Evolutionary conservation across 2,888 invertebrate species (phyloP).

Genomic region (Sarcophaga variegata): DNA sequence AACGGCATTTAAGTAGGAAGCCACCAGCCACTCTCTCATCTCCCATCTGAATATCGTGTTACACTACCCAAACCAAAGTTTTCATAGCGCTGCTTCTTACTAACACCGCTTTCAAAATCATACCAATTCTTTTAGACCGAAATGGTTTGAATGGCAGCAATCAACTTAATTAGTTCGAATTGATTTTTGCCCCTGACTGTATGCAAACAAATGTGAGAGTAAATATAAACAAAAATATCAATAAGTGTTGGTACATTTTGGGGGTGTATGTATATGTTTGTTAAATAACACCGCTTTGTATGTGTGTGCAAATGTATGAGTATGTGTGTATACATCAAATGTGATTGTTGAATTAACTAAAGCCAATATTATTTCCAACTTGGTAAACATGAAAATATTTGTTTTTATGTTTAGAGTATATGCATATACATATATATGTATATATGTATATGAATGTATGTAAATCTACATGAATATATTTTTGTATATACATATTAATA

Average conservation of each 20-base stretch:
- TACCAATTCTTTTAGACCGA: too few relatives aligned
- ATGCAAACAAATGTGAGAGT: too few relatives aligned
- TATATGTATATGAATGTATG: neutral
- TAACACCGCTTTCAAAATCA: too few relatives aligned
- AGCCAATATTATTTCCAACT: conserved; percentile 58
- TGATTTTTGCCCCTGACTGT: too few relatives aligned
- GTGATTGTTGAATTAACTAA: conserved; percentile 45
- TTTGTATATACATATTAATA: neutral
- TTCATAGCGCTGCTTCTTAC: too few relatives aligned
- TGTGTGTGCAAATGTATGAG: neutral
- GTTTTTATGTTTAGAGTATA: conserved; percentile 7
- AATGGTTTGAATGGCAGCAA: too few relatives aligned
- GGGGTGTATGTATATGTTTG: neutral
- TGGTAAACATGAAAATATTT: conserved; percentile 58
- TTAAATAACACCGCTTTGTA: neutral
- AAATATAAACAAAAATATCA: neutral
- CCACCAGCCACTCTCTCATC: too few relatives aligned
- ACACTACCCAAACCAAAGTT: too few relatives aligned
- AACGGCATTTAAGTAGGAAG: too few relatives aligned
- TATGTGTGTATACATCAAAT: neutral
- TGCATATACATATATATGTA: too few relatives aligned
- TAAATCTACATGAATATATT: neutral
- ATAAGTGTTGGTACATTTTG: neutral
- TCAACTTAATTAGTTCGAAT: too few relatives aligned
- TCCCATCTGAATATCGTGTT: too few relatives aligned